Evolutionary conservation across 2,888 invertebrate species (phyloP), one percentile per base, ranked within the genome.

Genomic region (Drosophila kuntzei): DNA sequence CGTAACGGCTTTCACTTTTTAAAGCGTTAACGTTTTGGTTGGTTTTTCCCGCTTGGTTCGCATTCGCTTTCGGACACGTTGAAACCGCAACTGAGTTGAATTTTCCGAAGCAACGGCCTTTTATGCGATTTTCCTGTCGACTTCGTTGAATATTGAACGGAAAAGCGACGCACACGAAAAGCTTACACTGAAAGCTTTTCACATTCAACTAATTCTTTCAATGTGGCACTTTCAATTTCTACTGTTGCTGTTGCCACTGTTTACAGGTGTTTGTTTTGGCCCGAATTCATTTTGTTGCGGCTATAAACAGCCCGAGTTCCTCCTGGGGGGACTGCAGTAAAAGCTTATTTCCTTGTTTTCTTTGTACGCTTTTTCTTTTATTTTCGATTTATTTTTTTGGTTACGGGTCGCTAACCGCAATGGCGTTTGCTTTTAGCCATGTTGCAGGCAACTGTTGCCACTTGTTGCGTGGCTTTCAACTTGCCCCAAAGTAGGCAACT

Each of bases 241-340:
- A 16, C 37, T 32, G 34, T 53, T 49, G 57, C 66, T 55, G 66
- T 54, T 53, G 36, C 62, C 25, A 34, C 22, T 18, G 76, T 71
- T 87, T 89, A 87, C 85, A 86, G 87, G 89, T 87, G 86, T 87
- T 87, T 85, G 77, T 82, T 87, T 71, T 80, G 80, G 70, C 47
- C 49, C 55, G 12, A 68, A 65, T 61, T 46, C 46, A 43, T 54
- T 72, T 60, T 49, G 39, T 62, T 43, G 37, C 34, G 53, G 43
- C 46, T 44, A 36, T 34, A 12, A 61, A 63, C 9, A 43, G 34
- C 7, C 20, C 53, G n/a, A n/a, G 46, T 49, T 71, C 32, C 61
- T 55, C 53, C n/a, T 12, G 6, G 2, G 34, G 18, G 7, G 39
- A 9, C 46, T 29, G 41, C 62, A 41, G 58, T 36, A 37, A 61